phyloP scores from a whole-genome alignment of 2,797 vertebrate genomes.

The Paramormyrops hopkinsi region DNA sequence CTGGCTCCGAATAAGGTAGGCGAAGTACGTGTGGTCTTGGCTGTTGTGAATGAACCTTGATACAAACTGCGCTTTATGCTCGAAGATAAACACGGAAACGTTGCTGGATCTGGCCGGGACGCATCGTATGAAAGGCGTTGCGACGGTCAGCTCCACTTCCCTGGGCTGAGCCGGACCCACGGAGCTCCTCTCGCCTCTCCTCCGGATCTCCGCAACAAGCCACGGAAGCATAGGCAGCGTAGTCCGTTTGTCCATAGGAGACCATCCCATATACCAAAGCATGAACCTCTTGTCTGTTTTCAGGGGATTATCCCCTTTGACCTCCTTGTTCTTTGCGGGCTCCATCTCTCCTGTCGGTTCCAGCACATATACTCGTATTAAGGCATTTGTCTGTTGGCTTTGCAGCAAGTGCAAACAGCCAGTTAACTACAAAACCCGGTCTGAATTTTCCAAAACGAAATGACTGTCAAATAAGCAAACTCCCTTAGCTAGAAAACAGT shows the following conservation, averaged over 20 bases:
- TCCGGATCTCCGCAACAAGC: conserved; percentile 89
- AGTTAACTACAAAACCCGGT: background rate
- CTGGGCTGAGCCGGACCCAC: conserved; percentile 68
- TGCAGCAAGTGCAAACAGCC: background rate
- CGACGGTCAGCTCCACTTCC: conserved; percentile 76
- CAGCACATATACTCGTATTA: background rate
- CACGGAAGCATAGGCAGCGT: conserved; percentile 94
- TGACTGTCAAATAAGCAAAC: background rate
- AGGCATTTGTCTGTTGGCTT: background rate
- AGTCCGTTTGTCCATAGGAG: conserved; percentile 80
- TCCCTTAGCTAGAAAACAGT: background rate
- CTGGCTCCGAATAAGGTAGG: conserved; percentile 88
- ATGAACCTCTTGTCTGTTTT: conserved; percentile 67
- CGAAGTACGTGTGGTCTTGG: conserved; percentile 88
- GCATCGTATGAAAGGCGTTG: conserved; percentile 75
- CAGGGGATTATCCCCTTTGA: background rate
- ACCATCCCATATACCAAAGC: conserved; percentile 84
- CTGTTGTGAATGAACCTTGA: conserved; percentile 94
- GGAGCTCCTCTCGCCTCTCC: conserved; percentile 76
- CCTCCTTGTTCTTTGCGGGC: background rate
- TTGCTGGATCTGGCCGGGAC: conserved; percentile 69
- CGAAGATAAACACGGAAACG: conserved; percentile 88
- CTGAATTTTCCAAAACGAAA: background rate
- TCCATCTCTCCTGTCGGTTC: background rate
- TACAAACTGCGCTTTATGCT: conserved; percentile 91